Conservation (phyloP, 2,113 vertebrate species). For the Vombatus ursinus region DNA sequence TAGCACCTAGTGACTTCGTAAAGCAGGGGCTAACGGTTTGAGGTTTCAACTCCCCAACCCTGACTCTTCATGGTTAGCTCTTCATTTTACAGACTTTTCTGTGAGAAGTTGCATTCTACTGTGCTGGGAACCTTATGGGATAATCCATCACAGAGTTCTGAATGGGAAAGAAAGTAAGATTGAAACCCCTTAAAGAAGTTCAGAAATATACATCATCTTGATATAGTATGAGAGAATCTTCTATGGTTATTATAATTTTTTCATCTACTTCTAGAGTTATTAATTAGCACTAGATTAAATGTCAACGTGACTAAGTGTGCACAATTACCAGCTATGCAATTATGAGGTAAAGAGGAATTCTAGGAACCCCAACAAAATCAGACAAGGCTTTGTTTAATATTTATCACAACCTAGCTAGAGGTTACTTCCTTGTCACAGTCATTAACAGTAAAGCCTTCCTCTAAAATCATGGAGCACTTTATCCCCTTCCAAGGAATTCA, state of each 20-base stretch:
- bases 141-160: slow-evolving; percentile 22
- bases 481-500: not conserved
- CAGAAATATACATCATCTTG: slow-evolving; percentile 37
- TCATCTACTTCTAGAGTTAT: slow-evolving; percentile 62
- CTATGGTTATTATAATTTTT: slow-evolving; percentile 46
- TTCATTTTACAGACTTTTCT: not conserved
- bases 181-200: slow-evolving; percentile 3
- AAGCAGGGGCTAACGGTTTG: not conserved
- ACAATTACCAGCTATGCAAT: slow-evolving; percentile 56
- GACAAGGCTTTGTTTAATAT: slow-evolving; percentile 67
- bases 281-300: slow-evolving; percentile 65
- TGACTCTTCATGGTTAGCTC: not conserved
- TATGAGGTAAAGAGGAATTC: slow-evolving; percentile 58
- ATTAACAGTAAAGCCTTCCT: not conserved
- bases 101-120: not conserved
- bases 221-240: slow-evolving; percentile 36
- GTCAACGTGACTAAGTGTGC: slow-evolving; percentile 49
- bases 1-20: not conserved
- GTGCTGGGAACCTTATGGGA: not conserved
- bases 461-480: not conserved
- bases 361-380: slow-evolving; percentile 46
- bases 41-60: not conserved
- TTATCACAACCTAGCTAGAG: slow-evolving; percentile 55
- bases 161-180: slow-evolving; percentile 10
- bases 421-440: slow-evolving; percentile 38